Evolutionary conservation across 1,140 invertebrate species (phyloP), one percentile per base, ranked within the genome.

Genomic region (Sitobion miscanthi): DNA sequence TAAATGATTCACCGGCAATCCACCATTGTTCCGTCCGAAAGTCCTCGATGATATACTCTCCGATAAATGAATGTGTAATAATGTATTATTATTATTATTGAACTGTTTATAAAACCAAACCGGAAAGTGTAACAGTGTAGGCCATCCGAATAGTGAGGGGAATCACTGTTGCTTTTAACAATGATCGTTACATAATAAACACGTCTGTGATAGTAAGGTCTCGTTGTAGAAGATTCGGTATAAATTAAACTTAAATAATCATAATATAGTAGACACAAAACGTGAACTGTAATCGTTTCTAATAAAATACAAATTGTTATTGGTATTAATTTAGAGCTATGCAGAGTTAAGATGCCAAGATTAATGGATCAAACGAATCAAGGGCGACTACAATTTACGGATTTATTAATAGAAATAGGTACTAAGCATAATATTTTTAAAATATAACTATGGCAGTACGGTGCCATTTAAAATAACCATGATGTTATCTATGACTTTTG

Each of bases 111-210:
- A 89, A 54, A 57, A 90, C 35, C 38, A 25, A 77, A 91, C 90
- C 57, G 42, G 90, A 91, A 91, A 91, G 90, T 91, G 90, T 77
- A 91, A 91, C 90, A 77, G 54, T 69, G 90, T 69, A 77, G 57
- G 90, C 86, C 17, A 87, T 21, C 45, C 30, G n/a, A 91, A 47
- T 21, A n/a, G 90, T 30, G 54, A 45, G 38, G 57, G 62, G 30
- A 69, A 62, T 42, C 45, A 17, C n/a, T 87, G 11, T 87, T 87
- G 45, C 30, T 49, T 87, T n/a, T 49, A 87, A 49, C 45, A 87
- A 87, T 49, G 30, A 35, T 30, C 45, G 30, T 49, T 87, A 87
- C 30, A n/a, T 49, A 87, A 47, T 25, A 30, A 49, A 85, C 38
- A 14, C 21, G 83, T 85, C 35, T 83, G 35, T 23, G 77, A 83